Percentiles rank a stretch among this genome's conserved stretches.
Evolutionary conservation across 2,888 invertebrate species (phyloP).

Genomic region (Callimorpha dominula): DNA sequence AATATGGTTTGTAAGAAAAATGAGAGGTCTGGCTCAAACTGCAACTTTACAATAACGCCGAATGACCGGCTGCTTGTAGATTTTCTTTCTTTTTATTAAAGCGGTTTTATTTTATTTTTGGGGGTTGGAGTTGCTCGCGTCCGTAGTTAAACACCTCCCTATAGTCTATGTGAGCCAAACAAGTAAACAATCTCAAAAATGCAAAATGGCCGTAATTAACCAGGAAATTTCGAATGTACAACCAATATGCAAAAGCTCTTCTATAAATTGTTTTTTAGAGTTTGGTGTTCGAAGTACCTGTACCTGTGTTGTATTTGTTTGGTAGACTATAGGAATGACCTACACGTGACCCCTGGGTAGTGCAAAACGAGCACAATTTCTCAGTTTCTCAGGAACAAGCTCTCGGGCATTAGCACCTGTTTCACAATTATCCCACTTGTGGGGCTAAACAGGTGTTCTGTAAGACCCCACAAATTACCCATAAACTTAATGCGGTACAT

Average conservation of each 20-base stretch:
- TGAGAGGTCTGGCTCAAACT: too few relatives aligned
- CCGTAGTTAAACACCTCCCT: not conserved
- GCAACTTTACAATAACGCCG: too few relatives aligned
- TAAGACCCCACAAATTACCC: too few relatives aligned
- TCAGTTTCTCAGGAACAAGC: too few relatives aligned
- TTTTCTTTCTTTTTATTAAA: not conserved
- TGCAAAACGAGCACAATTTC: not conserved
- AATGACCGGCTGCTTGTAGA: too few relatives aligned
- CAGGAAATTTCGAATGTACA: not conserved
- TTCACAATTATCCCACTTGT: too few relatives aligned
- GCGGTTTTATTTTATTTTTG: not conserved
- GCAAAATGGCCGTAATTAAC: too few relatives aligned
- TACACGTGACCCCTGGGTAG: conserved; percentile 1
- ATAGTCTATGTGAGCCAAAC: not conserved
- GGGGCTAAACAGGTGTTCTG: too few relatives aligned
- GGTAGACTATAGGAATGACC: not conserved
- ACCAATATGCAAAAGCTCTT: not conserved
- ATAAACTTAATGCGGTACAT: too few relatives aligned
- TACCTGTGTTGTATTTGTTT: not conserved
- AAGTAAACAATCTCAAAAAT: too few relatives aligned
- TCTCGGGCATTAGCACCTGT: too few relatives aligned
- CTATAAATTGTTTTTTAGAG: not conserved
- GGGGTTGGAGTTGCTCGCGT: not conserved
- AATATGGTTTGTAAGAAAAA: too few relatives aligned
- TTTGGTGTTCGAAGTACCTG: not conserved